Evolutionary conservation across 2,113 vertebrate genomes (phyloP).

Genomic region (Lasiurus cinereus): DNA sequence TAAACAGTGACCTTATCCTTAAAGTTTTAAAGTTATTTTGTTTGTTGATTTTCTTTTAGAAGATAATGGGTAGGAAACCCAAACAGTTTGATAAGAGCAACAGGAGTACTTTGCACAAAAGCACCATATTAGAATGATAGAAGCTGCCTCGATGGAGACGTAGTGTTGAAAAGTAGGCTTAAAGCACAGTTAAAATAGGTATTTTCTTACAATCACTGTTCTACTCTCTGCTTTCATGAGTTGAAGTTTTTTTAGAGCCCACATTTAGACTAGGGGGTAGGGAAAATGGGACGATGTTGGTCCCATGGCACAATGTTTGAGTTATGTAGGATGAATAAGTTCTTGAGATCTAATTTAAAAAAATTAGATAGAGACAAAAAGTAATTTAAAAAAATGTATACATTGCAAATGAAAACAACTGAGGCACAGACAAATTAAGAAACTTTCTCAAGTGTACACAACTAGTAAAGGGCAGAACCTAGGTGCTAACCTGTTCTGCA

Average conservation of each 20-base stretch:
- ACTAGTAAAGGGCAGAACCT: not conserved
- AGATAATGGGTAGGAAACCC: not conserved
- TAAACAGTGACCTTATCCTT: not conserved
- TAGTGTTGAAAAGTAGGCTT: not conserved
- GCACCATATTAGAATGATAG: not conserved
- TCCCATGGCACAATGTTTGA: not conserved
- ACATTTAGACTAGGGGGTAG: not conserved
- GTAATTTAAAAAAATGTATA: not conserved
- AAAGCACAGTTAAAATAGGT: not conserved
- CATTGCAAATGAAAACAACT: not conserved
- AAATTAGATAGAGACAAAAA: not conserved
- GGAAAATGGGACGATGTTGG: not conserved
- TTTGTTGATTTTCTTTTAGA: not conserved
- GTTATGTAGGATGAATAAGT: not conserved
- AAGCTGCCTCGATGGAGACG: not conserved
- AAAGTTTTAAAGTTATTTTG: slow-evolving; percentile 28
- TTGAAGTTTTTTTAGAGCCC: not conserved
- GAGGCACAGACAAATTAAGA: not conserved
- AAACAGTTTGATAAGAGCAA: not conserved
- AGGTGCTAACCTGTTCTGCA: not conserved
- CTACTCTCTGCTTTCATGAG: not conserved
- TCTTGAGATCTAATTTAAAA: not conserved
- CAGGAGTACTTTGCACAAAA: not conserved
- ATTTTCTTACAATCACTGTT: not conserved
- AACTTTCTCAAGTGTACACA: not conserved